Evolutionary conservation across 2,797 vertebrate genomes (phyloP).

Genomic region (Manis javanica): DNA sequence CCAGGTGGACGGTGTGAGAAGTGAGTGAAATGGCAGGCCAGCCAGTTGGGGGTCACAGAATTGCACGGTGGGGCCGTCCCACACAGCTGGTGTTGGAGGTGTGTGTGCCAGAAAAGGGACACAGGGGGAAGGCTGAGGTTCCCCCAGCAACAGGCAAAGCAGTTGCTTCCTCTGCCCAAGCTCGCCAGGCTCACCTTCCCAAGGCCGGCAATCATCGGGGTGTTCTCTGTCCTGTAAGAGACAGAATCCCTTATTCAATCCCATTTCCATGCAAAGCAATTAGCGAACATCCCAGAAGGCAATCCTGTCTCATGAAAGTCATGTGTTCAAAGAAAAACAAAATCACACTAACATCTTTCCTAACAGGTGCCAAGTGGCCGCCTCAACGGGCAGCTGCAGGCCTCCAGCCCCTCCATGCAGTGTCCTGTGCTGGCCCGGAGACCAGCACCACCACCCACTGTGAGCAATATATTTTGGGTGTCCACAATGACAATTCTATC

Average conservation of each 20-base stretch:
- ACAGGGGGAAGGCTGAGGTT: neutral
- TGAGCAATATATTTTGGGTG: rapidly evolving
- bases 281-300: neutral
- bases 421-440: rapidly evolving
- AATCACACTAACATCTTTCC: neutral
- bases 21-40: neutral
- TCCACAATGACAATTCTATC: neutral
- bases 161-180: rapidly evolving
- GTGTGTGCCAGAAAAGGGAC: too few species aligned
- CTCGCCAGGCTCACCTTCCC: conserved; percentile 91
- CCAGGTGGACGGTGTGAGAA: neutral
- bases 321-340: too few species aligned
- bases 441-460: rapidly evolving
- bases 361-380: rapidly evolving
- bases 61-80: rapidly evolving
- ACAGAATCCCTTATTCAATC: neutral
- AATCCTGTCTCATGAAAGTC: neutral
- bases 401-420: rapidly evolving
- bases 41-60: neutral
- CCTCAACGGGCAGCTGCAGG: rapidly evolving
- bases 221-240: conserved; percentile 95
- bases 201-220: conserved; percentile 96
- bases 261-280: rapidly evolving
- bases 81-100: rapidly evolving
- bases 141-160: neutral